phyloP scores from a whole-genome alignment of 1,140 invertebrate species.

The Magallana ariakensis region DNA sequence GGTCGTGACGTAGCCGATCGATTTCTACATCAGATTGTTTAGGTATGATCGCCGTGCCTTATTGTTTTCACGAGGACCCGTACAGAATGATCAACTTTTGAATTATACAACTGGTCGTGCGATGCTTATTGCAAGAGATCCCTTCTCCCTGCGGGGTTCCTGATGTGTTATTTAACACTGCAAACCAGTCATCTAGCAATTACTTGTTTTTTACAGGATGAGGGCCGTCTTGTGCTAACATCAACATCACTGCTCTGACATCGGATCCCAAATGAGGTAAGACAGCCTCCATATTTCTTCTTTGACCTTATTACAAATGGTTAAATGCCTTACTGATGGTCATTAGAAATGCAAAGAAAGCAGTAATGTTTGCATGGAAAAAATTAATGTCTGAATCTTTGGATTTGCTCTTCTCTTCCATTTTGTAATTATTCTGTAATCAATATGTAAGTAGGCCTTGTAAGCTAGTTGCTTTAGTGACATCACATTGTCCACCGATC shows the following conservation, averaged over 20 bases:
- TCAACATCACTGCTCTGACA: neutral
- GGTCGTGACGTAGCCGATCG: constrained; percentile 6
- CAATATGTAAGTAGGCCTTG: no score
- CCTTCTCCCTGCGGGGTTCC: neutral
- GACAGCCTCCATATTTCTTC: neutral
- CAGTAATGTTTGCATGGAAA: no score
- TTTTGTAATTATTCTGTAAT: no score
- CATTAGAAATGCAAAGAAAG: no score
- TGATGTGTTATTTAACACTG: neutral
- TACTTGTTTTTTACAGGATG: constrained; percentile 22
- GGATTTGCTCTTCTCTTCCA: no score
- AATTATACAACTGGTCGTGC: neutral
- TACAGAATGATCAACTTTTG: neutral
- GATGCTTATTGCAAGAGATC: neutral
- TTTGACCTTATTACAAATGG: neutral
- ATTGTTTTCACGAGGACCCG: constrained; percentile 7
- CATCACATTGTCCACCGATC: no score
- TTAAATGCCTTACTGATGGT: no score
- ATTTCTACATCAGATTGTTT: constrained; percentile 27
- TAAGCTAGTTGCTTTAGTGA: no score
- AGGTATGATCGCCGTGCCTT: constrained; percentile 21
- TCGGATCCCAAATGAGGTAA: constrained; percentile 28
- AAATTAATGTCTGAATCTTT: no score
- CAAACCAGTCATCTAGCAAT: neutral
- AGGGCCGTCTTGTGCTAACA: neutral